Percentiles rank a stretch among this genome's conserved stretches.
These are phyloP conservation scores for Catagonus wagneri DNA, from an alignment of 2,113 vertebrate genomes.

Conservation along the genomic window DNA sequence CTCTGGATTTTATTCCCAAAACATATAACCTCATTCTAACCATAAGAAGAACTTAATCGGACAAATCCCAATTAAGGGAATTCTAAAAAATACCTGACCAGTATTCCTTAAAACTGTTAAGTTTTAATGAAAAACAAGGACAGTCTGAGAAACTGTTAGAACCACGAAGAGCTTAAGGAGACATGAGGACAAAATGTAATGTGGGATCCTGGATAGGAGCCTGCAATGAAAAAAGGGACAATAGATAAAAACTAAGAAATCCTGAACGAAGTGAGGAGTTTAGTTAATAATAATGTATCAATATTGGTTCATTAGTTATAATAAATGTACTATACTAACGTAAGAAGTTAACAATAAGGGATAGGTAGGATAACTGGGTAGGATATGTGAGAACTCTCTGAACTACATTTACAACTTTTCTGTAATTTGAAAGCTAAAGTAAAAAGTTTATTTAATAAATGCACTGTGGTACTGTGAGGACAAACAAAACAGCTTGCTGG, in stretches of 20 bases:
- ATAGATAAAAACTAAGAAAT: background rate
- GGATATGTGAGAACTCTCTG: background rate
- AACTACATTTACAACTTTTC: background rate
- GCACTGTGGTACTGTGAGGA: background rate
- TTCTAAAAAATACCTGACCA: background rate
- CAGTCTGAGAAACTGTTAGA: constrained; percentile 15
- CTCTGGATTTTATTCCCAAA: background rate
- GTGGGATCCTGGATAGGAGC: background rate
- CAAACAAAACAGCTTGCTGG: background rate
- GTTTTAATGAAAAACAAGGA: background rate
- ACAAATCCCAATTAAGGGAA: background rate
- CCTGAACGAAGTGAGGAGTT: background rate
- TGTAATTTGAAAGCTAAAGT: background rate
- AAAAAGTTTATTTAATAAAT: background rate
- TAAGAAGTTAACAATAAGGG: background rate
- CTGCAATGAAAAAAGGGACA: background rate
- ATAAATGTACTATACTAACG: background rate
- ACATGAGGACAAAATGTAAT: background rate
- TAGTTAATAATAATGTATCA: background rate
- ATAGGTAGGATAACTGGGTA: too few species aligned
- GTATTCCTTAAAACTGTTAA: background rate
- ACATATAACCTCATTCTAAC: background rate
- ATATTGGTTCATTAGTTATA: background rate
- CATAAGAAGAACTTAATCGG: background rate
- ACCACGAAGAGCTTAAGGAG: background rate